Conservation (phyloP, 2,113 vertebrate genomes). For the Speoplatyrhinus poulsoni region DNA sequence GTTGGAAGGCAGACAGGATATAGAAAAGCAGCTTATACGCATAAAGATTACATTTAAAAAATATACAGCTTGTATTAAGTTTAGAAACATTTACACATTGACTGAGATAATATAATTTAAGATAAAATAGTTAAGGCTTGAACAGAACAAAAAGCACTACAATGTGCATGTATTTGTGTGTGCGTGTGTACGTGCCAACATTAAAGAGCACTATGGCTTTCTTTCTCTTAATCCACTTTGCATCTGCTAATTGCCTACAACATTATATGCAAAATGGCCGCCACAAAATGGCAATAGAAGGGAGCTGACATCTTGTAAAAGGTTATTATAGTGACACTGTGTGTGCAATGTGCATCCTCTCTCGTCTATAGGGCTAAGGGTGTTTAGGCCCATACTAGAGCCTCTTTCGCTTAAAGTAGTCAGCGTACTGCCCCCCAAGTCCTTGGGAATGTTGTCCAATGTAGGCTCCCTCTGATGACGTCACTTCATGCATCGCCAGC, state of each 20-base stretch:
- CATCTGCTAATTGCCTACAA: constrained; percentile 44
- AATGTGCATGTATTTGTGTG: constrained; percentile 22
- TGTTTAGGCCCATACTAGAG: constrained; percentile 75
- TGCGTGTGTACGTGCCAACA: constrained; percentile 43
- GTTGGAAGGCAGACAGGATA: constrained; percentile 28
- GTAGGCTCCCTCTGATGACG: constrained; percentile 74
- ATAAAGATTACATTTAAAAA: constrained; percentile 56
- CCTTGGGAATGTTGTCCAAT: constrained; percentile 83
- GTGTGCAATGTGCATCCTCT: constrained; percentile 17
- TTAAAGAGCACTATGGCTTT: constrained; percentile 67
- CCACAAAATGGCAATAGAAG: constrained; percentile 68
- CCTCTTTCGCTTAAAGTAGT: constrained; percentile 95
- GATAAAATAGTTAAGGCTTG: constrained; percentile 78
- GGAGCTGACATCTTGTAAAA: constrained; percentile 44
- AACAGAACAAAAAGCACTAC: constrained; percentile 71
- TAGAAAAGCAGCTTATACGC: constrained; percentile 61
- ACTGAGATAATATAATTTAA: constrained; percentile 52
- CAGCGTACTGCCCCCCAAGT: constrained; percentile 80
- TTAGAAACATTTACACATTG: constrained; percentile 57
- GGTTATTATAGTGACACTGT: constrained; percentile 6
- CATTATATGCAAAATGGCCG: constrained; percentile 58
- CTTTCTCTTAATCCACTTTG: constrained; percentile 59
- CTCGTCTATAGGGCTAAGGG: constrained; percentile 43
- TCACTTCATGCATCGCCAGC: constrained; percentile 79
- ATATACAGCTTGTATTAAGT: constrained; percentile 54